These are phyloP conservation scores for Brachypalpus laphriformis DNA, from an alignment of 2,888 invertebrate genomes.

Conservation along the genomic window DNA sequence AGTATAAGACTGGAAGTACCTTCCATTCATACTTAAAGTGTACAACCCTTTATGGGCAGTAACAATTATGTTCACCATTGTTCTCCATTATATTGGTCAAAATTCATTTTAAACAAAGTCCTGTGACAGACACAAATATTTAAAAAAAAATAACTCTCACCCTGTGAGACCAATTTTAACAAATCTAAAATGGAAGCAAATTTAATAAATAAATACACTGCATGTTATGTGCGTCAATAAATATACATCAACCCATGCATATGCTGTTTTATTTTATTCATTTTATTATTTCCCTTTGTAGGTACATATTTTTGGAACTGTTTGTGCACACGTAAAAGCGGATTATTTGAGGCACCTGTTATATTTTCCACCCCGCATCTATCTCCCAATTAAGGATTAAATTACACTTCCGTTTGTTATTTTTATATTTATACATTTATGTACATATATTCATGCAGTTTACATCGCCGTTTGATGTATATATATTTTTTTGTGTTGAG, in stretches of 20 bases:
- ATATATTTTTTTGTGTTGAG: conserved; percentile 16
- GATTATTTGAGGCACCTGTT: conserved; percentile 20
- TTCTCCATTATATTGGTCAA: too few species aligned
- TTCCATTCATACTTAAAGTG: too few species aligned
- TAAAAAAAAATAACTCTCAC: neutral
- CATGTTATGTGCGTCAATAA: neutral
- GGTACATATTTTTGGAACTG: neutral
- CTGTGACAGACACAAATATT: too few species aligned
- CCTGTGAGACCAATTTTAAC: neutral
- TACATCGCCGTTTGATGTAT: too few species aligned
- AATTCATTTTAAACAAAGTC: too few species aligned
- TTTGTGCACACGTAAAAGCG: neutral
- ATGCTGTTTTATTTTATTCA: neutral
- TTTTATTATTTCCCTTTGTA: neutral
- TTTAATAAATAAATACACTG: conserved; percentile 10
- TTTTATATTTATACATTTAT: conserved; percentile 4
- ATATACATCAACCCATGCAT: neutral
- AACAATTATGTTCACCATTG: too few species aligned
- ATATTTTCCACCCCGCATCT: neutral
- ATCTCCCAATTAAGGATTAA: conserved; percentile 38
- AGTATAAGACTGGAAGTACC: too few species aligned
- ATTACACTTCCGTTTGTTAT: conserved; percentile 35
- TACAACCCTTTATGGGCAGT: too few species aligned
- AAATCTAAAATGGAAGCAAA: neutral
- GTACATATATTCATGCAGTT: too few species aligned